Conservation (phyloP, 2,797 vertebrate species). For the Xenentodon cancila region DNA sequence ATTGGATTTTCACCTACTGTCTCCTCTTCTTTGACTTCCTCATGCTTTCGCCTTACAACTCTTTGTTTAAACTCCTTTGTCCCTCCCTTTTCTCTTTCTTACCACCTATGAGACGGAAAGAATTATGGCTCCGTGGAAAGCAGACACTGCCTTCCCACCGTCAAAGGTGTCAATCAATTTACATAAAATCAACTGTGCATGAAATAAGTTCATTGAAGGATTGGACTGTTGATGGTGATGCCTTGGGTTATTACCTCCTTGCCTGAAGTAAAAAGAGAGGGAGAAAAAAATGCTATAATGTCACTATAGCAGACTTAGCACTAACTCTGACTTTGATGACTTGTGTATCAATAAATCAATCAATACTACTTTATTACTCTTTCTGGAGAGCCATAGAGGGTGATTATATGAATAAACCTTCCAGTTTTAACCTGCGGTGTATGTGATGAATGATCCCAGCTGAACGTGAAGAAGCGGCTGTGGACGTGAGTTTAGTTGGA, state of each 20-base stretch:
- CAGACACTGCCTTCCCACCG: slow-evolving; percentile 69
- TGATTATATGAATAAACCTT: slow-evolving; percentile 71
- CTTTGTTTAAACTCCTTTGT: slow-evolving; percentile 51
- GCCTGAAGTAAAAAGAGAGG: slow-evolving; percentile 72
- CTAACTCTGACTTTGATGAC: slow-evolving; percentile 75
- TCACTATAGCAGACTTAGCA: slow-evolving; percentile 77
- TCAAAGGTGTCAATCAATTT: slow-evolving; percentile 93
- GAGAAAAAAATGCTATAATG: slow-evolving; percentile 69
- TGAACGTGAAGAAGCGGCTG: slow-evolving; percentile 48
- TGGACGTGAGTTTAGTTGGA: slow-evolving; percentile 36
- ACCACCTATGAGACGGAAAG: slow-evolving; percentile 80
- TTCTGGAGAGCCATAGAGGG: slow-evolving; percentile 45
- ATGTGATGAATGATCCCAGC: slow-evolving; percentile 44
- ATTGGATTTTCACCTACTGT: slow-evolving; percentile 3
- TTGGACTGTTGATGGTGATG: slow-evolving; percentile 72
- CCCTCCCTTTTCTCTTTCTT: slow-evolving; percentile 40
- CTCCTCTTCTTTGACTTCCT: not conserved
- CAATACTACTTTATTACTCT: slow-evolving; percentile 75
- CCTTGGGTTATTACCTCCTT: slow-evolving; percentile 75
- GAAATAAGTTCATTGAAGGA: slow-evolving; percentile 88
- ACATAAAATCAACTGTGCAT: slow-evolving; percentile 90
- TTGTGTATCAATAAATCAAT: slow-evolving; percentile 75
- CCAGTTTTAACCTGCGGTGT: slow-evolving; percentile 58
- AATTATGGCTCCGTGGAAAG: slow-evolving; percentile 87
- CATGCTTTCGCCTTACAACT: slow-evolving; percentile 9